These are phyloP conservation scores for Calonectris borealis DNA, from an alignment of 2,113 vertebrate genomes.

Conservation along the genomic window DNA sequence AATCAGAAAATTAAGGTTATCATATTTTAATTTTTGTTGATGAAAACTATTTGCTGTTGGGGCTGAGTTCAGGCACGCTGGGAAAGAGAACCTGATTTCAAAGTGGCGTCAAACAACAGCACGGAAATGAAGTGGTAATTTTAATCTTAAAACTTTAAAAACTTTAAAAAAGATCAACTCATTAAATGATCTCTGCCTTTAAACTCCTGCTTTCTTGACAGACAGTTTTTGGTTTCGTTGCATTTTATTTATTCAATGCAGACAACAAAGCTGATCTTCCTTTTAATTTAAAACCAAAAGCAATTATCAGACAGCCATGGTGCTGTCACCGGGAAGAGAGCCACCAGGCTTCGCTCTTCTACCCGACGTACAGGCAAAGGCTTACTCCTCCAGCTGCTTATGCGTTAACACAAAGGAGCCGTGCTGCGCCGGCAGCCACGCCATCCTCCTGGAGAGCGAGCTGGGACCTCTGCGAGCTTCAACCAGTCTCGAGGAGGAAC, in stretches of 20 bases:
- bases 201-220: not conserved
- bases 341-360: not conserved
- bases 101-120: not conserved
- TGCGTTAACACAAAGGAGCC: not conserved
- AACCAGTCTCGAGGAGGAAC: not conserved
- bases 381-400: not conserved
- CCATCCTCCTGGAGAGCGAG: not conserved
- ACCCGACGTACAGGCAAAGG: rapidly evolving
- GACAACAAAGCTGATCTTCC: not conserved
- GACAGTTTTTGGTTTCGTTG: not conserved
- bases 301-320: not conserved
- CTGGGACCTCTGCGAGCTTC: not conserved
- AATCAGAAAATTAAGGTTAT: not conserved
- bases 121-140: not conserved
- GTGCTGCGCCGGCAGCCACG: not conserved
- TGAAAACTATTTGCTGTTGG: not conserved
- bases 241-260: not conserved
- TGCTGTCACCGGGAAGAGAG: not conserved
- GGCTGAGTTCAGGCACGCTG: not conserved
- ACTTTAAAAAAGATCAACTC: not conserved
- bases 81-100: not conserved
- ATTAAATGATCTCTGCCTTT: not conserved
- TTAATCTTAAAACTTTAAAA: not conserved
- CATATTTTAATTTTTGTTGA: not conserved
- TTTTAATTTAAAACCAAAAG: not conserved